phyloP scores from a whole-genome alignment of 2,888 invertebrate species.

The Linyphia triangularis region DNA sequence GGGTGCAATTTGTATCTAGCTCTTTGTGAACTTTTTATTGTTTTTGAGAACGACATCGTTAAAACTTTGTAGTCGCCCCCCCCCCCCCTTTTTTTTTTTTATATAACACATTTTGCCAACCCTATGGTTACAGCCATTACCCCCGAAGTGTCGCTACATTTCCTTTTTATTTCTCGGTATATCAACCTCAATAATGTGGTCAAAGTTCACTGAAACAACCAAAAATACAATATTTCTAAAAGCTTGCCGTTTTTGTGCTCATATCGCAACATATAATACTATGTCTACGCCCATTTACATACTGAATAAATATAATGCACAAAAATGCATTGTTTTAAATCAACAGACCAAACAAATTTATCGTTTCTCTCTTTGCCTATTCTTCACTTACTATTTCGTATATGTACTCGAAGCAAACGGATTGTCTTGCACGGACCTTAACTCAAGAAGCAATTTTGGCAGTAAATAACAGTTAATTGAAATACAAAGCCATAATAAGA shows the following conservation, averaged over 20 bases:
- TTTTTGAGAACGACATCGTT: too few species aligned
- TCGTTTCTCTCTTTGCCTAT: not conserved
- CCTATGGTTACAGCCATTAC: too few species aligned
- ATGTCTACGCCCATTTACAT: not conserved
- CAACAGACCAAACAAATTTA: slow-evolving; percentile 26
- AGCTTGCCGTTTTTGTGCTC: not conserved
- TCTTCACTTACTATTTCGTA: not conserved
- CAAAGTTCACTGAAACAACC: not conserved
- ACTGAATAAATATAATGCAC: not conserved
- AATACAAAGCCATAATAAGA: not conserved
- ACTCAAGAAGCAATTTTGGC: not conserved
- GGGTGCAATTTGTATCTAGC: too few species aligned
- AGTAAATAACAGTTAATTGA: slow-evolving; percentile 12
- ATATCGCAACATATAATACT: not conserved
- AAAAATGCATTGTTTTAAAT: slow-evolving; percentile 18
- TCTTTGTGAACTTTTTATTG: too few species aligned
- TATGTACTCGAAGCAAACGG: not conserved
- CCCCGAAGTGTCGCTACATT: too few species aligned
- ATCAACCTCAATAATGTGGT: not conserved
- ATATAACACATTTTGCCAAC: too few species aligned
- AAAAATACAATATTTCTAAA: not conserved
- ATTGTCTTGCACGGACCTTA: not conserved
- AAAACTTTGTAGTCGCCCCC: too few species aligned
- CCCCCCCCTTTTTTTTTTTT: too few species aligned
- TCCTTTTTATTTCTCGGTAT: too few species aligned